Base-by-base conservation (phyloP, 2,113 vertebrate species). In the Nematolebias whitei region DNA sequence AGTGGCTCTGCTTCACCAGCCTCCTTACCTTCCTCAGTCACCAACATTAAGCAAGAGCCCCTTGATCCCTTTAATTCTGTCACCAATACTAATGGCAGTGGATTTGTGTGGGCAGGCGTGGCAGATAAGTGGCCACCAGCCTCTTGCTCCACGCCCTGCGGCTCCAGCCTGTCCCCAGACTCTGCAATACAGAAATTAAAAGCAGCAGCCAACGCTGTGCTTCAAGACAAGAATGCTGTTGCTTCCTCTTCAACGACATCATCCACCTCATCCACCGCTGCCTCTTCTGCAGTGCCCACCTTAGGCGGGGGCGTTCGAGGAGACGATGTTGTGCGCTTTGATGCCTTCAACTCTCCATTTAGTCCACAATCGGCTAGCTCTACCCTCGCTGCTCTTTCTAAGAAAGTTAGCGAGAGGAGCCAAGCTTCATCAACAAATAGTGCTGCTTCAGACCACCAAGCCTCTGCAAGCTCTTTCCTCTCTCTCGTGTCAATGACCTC, bases 311-410 rank as follows among this genome's bases (percentile, higher is more conserved):
- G 80, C 19, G 77, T 81, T 38, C 86, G 90, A 89, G 93, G 88
- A 60, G 97, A 98, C 14, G 97, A 96, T 12, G 88, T 94, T 15
- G 65, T 98, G 81, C 95, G 97, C 74, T 99, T 98, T 1, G 97
- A 98, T 87, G 94, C 96, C 80, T 99, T 98, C 83, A 93, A 95
- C 64, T 97, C 98, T 5, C 96, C 97, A 18, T 99, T 99, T 78
- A 98, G 94, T 92, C 95, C 97, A 1, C 98, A 99, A 92, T 99
- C 98, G 2, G 98, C 98, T 74, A 99, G 98, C 86, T 99, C 98
- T 74, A 98, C 98, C 0, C 91, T 99, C 60, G 98, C 98, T 44
- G 98, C 98, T 19, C 91, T 99, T 75, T 99, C 98, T 89, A 99
- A 99, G 94, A 99, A 99, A 92, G 98, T 99, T 80, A 98, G 96